Conservation (phyloP, 2,888 invertebrate species). For the Tipula confusa region DNA sequence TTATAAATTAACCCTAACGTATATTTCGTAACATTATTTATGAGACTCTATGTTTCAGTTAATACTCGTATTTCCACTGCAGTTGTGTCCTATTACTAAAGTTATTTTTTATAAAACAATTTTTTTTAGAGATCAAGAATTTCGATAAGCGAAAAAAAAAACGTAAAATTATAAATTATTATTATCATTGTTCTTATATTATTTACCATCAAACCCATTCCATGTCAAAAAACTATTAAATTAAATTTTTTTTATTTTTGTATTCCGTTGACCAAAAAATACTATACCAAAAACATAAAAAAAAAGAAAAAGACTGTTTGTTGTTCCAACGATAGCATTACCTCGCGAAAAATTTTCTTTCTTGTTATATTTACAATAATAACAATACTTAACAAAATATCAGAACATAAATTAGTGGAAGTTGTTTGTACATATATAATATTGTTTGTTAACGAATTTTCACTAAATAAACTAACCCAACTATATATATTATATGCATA, state of each 20-base stretch:
- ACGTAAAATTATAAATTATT: constrained; percentile 12
- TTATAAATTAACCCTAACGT: neutral
- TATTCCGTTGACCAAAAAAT: constrained; percentile 8
- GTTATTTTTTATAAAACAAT: neutral
- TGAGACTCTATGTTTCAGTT: constrained; percentile 3
- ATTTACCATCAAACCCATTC: neutral
- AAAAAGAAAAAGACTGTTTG: neutral
- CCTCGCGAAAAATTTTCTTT: neutral
- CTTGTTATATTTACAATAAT: neutral
- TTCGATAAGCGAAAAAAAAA: neutral
- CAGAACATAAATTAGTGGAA: constrained; percentile 3
- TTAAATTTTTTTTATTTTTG: neutral
- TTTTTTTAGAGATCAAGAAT: constrained; percentile 4
- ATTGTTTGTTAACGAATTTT: neutral
- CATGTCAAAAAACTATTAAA: constrained; percentile 25
- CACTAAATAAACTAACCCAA: constrained; percentile 3
- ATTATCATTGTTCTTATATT: constrained; percentile 20
- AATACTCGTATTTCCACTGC: neutral
- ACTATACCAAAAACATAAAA: neutral
- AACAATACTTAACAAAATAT: neutral
- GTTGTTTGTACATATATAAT: neutral
- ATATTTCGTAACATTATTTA: neutral
- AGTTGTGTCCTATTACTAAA: neutral
- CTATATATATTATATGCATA: no score
- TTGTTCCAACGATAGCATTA: neutral